Percentiles rank a stretch among this genome's conserved stretches.
Evolutionary conservation across 2,888 invertebrate species (phyloP).

Genomic region (Microplitis deprimator): DNA sequence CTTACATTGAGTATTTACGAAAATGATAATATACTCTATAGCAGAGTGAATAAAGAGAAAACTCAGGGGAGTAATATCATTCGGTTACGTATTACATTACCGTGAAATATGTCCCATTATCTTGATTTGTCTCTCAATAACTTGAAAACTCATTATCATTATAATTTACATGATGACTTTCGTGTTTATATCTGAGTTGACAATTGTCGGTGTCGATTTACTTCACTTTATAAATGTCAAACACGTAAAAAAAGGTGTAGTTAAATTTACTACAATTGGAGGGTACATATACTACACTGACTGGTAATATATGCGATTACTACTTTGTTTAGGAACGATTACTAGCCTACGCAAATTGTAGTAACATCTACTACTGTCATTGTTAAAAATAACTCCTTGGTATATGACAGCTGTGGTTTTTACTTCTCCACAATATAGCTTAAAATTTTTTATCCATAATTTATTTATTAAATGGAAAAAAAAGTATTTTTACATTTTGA

Average conservation of each 20-base stretch:
- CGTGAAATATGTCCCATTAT: slow-evolving; percentile 69
- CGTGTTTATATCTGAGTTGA: background rate
- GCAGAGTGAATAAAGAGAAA: slow-evolving; percentile 54
- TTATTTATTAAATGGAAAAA: too few species aligned
- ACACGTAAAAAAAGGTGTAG: background rate
- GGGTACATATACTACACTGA: too few species aligned
- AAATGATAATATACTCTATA: slow-evolving; percentile 1
- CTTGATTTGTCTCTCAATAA: slow-evolving; percentile 63
- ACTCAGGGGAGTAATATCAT: slow-evolving; percentile 62
- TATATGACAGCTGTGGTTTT: too few species aligned
- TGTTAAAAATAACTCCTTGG: too few species aligned
- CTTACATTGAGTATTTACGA: background rate
- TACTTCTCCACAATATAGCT: too few species aligned
- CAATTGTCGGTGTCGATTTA: background rate
- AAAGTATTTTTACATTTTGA: background rate
- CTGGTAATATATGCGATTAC: too few species aligned
- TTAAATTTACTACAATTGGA: too few species aligned
- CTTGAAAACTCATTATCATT: slow-evolving; percentile 53
- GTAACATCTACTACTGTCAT: too few species aligned
- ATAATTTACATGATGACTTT: slow-evolving; percentile 14
- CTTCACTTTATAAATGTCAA: background rate
- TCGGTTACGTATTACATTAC: slow-evolving; percentile 65
- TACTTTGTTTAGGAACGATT: too few species aligned
- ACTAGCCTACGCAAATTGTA: too few species aligned
- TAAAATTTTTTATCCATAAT: too few species aligned